Conservation (phyloP, 1,140 invertebrate species). For the Scylla paramamosain region DNA sequence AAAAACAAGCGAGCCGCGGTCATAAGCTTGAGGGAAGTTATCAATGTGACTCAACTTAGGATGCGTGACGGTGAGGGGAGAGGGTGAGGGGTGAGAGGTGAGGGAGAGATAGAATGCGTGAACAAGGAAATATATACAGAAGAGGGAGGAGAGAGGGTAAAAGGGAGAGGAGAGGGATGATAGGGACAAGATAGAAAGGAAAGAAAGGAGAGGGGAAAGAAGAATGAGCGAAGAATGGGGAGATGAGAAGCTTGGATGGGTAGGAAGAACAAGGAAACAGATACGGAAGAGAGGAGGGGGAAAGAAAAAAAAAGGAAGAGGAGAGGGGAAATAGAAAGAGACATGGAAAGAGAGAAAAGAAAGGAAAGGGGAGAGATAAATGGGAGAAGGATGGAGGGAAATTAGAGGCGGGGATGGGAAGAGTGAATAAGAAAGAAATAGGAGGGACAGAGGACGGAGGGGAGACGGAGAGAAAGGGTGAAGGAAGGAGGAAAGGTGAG, state of each 20-base stretch:
- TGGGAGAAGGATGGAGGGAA: background rate
- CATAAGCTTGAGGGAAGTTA: too few species aligned
- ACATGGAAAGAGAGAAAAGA: background rate
- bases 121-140: background rate
- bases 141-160: background rate
- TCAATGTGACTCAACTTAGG: too few species aligned
- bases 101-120: background rate
- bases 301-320: conserved; percentile 5
- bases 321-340: background rate
- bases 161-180: background rate
- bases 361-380: background rate
- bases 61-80: background rate
- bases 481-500: too few species aligned
- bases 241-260: background rate
- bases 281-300: background rate
- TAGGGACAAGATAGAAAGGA: background rate
- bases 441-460: too few species aligned
- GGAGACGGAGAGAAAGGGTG: too few species aligned
- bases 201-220: background rate
- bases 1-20: too few species aligned
- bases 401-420: background rate
- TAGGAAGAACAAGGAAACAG: background rate
- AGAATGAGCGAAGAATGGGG: background rate
- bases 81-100: background rate
- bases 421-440: background rate